Conservation (phyloP, 1,140 invertebrate species). For the Homalodisca vitripennis region DNA sequence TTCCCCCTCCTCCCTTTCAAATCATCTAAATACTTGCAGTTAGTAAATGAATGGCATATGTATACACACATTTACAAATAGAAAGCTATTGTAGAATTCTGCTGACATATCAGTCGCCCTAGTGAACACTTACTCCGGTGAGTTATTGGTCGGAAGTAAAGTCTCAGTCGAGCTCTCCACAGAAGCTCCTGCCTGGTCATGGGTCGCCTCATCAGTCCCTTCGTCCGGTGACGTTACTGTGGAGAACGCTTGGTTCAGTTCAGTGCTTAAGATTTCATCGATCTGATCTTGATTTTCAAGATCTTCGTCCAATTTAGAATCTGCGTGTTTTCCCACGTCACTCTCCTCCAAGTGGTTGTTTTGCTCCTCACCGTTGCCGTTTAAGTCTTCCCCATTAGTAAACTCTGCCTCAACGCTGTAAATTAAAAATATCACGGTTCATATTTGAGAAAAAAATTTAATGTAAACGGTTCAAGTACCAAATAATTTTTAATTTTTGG, state of each 20-base stretch:
- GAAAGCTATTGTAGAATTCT: not conserved
- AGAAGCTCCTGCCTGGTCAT: conserved; percentile 33
- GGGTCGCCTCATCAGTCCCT: not conserved
- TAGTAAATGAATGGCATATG: too few relatives aligned
- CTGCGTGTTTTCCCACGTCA: not conserved
- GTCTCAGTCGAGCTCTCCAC: conserved; percentile 54
- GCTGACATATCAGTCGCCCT: not conserved
- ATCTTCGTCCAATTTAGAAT: not conserved
- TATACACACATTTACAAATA: too few relatives aligned
- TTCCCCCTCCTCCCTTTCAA: too few relatives aligned
- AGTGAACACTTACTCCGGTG: conserved; percentile 3
- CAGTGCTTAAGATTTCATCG: too few relatives aligned
- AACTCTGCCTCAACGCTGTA: not conserved
- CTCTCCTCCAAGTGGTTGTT: not conserved
- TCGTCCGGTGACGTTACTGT: not conserved
- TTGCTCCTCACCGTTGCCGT: conserved; percentile 23
- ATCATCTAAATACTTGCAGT: too few relatives aligned
- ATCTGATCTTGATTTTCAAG: too few relatives aligned
- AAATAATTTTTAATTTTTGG: too few relatives aligned
- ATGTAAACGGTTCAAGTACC: too few relatives aligned
- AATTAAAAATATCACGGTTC: not conserved
- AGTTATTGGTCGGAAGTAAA: conserved; percentile 44
- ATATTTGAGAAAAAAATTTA: too few relatives aligned
- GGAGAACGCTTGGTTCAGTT: too few relatives aligned
- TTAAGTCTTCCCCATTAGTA: conserved; percentile 22